phyloP scores from a whole-genome alignment of 2,888 invertebrate genomes.

The Atherix ibis region DNA sequence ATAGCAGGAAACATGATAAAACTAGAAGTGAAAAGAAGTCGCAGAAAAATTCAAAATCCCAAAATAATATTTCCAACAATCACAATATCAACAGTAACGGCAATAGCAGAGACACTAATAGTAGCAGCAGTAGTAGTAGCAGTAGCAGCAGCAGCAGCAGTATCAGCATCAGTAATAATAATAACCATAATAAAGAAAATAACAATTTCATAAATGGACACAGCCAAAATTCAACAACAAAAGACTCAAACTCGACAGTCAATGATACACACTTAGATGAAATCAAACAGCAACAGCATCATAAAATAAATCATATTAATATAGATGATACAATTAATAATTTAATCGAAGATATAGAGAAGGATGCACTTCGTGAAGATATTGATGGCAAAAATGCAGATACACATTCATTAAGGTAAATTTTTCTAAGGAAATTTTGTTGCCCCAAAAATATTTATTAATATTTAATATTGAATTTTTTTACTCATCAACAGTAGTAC shows the following conservation, averaged over 20 bases:
- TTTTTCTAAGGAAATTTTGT: background rate
- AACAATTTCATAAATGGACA: constrained; percentile 19
- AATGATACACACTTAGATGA: constrained; percentile 19
- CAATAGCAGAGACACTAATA: constrained; percentile 18
- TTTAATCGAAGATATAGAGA: constrained; percentile 18
- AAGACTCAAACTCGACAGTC: constrained; percentile 12
- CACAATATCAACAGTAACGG: constrained; percentile 36
- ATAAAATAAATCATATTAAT: constrained; percentile 27
- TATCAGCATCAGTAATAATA: constrained; percentile 6
- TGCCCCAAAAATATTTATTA: background rate
- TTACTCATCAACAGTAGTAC: constrained; percentile 1
- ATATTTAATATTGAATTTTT: background rate
- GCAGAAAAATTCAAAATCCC: constrained; percentile 11
- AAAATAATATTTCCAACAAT: constrained; percentile 30
- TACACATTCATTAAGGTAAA: constrained; percentile 17
- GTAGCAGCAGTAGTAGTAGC: constrained; percentile 12
- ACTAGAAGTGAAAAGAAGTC: constrained; percentile 17
- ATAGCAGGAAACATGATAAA: constrained; percentile 5
- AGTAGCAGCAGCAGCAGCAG: constrained; percentile 6
- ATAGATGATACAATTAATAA: constrained; percentile 19
- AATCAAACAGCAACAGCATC: constrained; percentile 27
- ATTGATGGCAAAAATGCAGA: constrained; percentile 15
- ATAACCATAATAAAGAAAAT: constrained; percentile 9
- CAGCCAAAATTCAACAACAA: constrained; percentile 14
- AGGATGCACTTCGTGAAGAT: constrained; percentile 12